phyloP scores from a whole-genome alignment of 2,888 invertebrate species.

The Drosophila pseudotakahashii region DNA sequence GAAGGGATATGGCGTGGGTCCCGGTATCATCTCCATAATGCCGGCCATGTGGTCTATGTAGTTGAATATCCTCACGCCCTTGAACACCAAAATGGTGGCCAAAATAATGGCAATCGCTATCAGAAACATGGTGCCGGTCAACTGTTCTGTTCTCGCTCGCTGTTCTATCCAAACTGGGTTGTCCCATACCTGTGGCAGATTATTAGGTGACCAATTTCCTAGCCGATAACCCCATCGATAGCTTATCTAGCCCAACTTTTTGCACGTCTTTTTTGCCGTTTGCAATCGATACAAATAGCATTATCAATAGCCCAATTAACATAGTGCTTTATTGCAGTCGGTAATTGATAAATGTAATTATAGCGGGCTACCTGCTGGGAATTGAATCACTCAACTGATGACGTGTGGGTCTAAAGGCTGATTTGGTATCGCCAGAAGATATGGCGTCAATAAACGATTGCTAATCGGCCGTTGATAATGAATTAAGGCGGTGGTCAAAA shows the following conservation, averaged over 20 bases:
- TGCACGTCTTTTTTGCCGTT: background rate
- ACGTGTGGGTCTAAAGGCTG: slow-evolving; percentile 60
- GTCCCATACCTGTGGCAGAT: background rate
- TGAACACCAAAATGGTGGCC: slow-evolving; percentile 72
- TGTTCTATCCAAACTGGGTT: slow-evolving; percentile 35
- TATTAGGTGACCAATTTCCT: slow-evolving; percentile 17
- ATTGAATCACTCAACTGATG: slow-evolving; percentile 54
- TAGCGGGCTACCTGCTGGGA: slow-evolving; percentile 19
- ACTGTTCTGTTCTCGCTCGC: slow-evolving; percentile 21
- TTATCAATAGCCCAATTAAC: slow-evolving; percentile 40
- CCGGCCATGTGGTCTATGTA: slow-evolving; percentile 81
- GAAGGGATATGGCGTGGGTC: slow-evolving; percentile 80
- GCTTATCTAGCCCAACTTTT: slow-evolving; percentile 49
- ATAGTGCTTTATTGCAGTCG: slow-evolving; percentile 22
- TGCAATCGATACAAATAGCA: slow-evolving; percentile 32
- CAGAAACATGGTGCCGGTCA: slow-evolving; percentile 67
- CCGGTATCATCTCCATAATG: slow-evolving; percentile 82
- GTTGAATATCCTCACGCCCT: slow-evolving; percentile 77
- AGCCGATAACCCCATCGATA: slow-evolving; percentile 50
- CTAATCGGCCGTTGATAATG: slow-evolving; percentile 14
- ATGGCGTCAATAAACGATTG: slow-evolving; percentile 4
- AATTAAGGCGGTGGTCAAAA: background rate
- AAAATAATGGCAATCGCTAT: slow-evolving; percentile 66
- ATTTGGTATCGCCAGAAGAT: background rate
- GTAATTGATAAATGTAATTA: slow-evolving; percentile 13